Evolutionary conservation across 2,888 invertebrate genomes (phyloP), one percentile per base, ranked within the genome.

Genomic region (Chymomyza procnemis): DNA sequence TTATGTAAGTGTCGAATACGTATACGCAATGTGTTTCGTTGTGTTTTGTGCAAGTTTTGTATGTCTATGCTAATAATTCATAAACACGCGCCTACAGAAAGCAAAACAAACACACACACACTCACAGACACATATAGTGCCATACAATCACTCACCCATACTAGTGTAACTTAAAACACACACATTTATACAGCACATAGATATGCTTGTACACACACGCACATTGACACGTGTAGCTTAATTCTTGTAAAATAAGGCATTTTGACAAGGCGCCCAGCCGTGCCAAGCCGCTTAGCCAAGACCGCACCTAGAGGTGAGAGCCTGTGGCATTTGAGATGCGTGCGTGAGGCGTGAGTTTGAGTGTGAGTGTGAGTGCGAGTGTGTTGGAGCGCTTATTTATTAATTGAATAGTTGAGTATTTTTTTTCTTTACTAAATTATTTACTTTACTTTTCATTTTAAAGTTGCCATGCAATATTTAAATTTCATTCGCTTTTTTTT

Each of bases 31-130:
- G 22, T 9, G 59, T 26, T 12, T 57, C 41, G 60, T 60, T 46
- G 41, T 14, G 50, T 16, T 8, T 50, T n/a, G 14, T 16, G 14
- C 14, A 19, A 41, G 34, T 41, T 12, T 41, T 41, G 19, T 50
- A 18, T 19, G 66, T 63, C 67, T 71, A 52, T 67, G 62, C 67
- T 69, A 71, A 67, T 71, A 71, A 71, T 71, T 67, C 61, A 71
- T 71, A 69, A 69, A 64, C 69, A 69, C 64, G 69, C 69, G 69
- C 69, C 69, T 69, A 5, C 18, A 4, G 4, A 19, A 18, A 50
- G 50, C 50, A n/a, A 50, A 16, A 50, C 16, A 50, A 64, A 48
- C 58, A 69, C 64, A 69, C 65, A 52, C 69, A 56, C 61, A 61
- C 30, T 34, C 55, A 67, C 72, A 41, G 55, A 57, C 60, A 68